phyloP scores from a whole-genome alignment of 2,113 vertebrate species.

The Ceyx melanurus region DNA sequence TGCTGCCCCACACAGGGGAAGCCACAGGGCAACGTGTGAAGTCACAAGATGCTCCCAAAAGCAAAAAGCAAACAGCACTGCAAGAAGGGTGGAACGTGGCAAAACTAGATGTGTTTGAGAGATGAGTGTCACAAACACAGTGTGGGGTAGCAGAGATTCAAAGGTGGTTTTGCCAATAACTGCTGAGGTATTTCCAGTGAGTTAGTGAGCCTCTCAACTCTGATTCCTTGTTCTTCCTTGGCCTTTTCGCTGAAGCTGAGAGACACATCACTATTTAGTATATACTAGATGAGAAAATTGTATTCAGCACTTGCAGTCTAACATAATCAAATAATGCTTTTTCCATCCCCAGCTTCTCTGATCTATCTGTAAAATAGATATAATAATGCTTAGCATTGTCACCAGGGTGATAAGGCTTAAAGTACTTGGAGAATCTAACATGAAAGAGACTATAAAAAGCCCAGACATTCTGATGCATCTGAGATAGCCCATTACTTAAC shows the following conservation, averaged over 20 bases:
- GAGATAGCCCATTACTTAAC: neutral
- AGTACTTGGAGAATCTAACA: constrained; percentile 4
- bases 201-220: neutral
- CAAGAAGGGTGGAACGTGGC: neutral
- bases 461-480: neutral
- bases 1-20: neutral
- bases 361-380: constrained; percentile 30
- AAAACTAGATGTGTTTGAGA: neutral
- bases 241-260: neutral
- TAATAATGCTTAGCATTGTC: constrained; percentile 13
- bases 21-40: neutral
- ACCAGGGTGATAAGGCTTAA: constrained; percentile 19
- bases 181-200: neutral
- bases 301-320: neutral
- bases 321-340: constrained; percentile 45
- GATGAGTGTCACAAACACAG: neutral
- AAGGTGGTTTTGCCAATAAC: neutral
- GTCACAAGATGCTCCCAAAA: neutral
- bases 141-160: neutral
- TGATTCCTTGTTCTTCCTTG: neutral
- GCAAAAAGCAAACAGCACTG: neutral
- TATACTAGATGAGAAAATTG: neutral
- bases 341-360: constrained; percentile 2
- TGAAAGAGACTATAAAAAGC: constrained; percentile 15
- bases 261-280: neutral